Evolutionary conservation across 2,888 invertebrate species (phyloP), one percentile per base, ranked within the genome.

Genomic region (Pediacus dermestoides): DNA sequence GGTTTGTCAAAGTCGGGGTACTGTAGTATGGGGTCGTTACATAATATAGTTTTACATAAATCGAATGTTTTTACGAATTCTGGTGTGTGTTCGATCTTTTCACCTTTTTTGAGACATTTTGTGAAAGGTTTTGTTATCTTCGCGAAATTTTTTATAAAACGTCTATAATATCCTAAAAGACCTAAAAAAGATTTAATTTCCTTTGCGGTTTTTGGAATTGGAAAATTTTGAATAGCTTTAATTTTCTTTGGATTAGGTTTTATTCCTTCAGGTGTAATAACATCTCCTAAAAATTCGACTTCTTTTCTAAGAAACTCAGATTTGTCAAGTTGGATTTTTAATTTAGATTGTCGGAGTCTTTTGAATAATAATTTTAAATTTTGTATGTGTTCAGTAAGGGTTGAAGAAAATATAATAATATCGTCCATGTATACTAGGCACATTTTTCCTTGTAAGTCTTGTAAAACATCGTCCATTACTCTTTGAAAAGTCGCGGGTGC

Each of bases 401-500:
- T 48, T 26, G 23, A 39, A 21, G 36, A 45, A 33, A 30, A 39
- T 32, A 44, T 34, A 2, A 44, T 21, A 4, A 41, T 30, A 22
- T 42, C 44, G 15, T 44, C 38, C 35, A 44, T 39, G 32, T 43
- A 43, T 9, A 39, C 36, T n/a, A 44, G 31, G 30, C 42, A 42
- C 9, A 34, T 28, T 40, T 37, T 36, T 11, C 39, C 31, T 70
- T 57, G 79, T 81, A 56, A 81, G 82, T 47, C 77, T 77, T 61
- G 14, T 60, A 60, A 45, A 16, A 31, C 30, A 16, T 15, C 18
- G 22, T 33, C 33, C 33, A 33, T 33, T 7, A 22, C 23, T 2
- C 33, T 2, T 10, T 33, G 33, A 33, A 33, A 33, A 3, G 33
- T 33, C 6, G 21, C 30, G 1, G 56, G 57, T 2, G 57, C 54